Evolutionary conservation across 2,113 vertebrate genomes (phyloP).

Genomic region (Tragulus kanchil): DNA sequence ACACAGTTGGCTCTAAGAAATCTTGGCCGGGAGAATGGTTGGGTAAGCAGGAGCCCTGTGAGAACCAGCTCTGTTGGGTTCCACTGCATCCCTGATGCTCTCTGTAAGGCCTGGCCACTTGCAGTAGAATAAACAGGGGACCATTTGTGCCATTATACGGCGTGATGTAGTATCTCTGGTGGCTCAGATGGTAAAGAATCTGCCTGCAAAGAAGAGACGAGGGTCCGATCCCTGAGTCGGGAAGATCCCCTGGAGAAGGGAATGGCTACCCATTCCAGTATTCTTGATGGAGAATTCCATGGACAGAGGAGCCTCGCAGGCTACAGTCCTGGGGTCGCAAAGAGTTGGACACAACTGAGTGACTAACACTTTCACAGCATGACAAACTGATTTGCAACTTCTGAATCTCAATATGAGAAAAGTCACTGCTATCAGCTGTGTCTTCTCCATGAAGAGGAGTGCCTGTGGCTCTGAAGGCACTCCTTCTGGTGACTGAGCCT

Average conservation of each 20-base stretch:
- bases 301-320: neutral
- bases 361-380: neutral
- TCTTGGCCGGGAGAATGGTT: neutral
- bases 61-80: no score
- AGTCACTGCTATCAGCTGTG: fast-evolving
- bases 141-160: fast-evolving
- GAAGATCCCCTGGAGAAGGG: neutral
- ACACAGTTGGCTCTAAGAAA: neutral
- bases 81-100: neutral
- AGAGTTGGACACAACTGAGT: neutral
- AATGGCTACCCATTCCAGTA: neutral
- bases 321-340: neutral
- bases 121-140: no score
- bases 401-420: neutral
- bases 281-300: neutral
- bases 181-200: neutral
- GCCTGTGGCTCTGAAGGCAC: fast-evolving
- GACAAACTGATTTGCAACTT: neutral
- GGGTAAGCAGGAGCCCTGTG: neutral
- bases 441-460: fast-evolving
- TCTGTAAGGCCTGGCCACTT: neutral
- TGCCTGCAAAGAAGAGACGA: neutral
- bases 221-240: neutral
- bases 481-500: fast-evolving
- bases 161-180: neutral